phyloP scores from a whole-genome alignment of 2,888 invertebrate species.

The Meta bourneti region DNA sequence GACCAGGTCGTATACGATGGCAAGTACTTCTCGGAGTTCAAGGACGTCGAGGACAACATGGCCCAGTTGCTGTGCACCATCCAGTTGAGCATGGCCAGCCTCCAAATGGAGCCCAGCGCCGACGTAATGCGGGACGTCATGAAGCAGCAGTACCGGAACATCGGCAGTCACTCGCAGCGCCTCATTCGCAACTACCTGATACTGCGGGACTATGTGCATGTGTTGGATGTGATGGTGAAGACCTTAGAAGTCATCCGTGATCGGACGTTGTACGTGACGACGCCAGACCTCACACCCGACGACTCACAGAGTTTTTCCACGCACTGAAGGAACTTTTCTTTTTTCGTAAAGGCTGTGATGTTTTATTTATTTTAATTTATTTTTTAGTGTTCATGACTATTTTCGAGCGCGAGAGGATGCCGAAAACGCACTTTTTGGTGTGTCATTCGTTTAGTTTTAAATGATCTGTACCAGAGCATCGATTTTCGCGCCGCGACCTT shows the following conservation, averaged over 20 bases:
- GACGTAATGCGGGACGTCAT: constrained; percentile 81
- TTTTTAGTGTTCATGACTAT: constrained; percentile 62
- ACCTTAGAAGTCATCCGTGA: constrained; percentile 79
- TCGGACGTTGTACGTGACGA: constrained; percentile 42
- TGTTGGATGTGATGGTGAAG: constrained; percentile 84
- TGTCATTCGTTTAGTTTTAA: neutral
- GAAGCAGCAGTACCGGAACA: constrained; percentile 80
- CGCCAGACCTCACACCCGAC: neutral
- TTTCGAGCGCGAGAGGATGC: constrained; percentile 7
- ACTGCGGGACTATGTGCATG: constrained; percentile 85
- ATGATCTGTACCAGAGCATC: too few relatives aligned
- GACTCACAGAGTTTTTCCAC: neutral
- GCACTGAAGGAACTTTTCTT: constrained; percentile 20
- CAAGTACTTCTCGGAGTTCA: constrained; percentile 83
- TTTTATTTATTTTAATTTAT: constrained; percentile 75
- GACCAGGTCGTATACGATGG: constrained; percentile 84
- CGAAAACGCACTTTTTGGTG: constrained; percentile 11
- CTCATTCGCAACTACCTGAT: constrained; percentile 85
- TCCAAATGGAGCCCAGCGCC: constrained; percentile 82
- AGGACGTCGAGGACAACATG: constrained; percentile 84
- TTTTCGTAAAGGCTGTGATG: constrained; percentile 70
- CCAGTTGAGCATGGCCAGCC: constrained; percentile 84
- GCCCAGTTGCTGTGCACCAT: constrained; percentile 86
- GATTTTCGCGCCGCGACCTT: too few relatives aligned
- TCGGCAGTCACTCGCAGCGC: constrained; percentile 81